These are phyloP conservation scores for Montipora cactus DNA, from an alignment of 64 coral and sea anemone genomes.

Conservation along the genomic window DNA sequence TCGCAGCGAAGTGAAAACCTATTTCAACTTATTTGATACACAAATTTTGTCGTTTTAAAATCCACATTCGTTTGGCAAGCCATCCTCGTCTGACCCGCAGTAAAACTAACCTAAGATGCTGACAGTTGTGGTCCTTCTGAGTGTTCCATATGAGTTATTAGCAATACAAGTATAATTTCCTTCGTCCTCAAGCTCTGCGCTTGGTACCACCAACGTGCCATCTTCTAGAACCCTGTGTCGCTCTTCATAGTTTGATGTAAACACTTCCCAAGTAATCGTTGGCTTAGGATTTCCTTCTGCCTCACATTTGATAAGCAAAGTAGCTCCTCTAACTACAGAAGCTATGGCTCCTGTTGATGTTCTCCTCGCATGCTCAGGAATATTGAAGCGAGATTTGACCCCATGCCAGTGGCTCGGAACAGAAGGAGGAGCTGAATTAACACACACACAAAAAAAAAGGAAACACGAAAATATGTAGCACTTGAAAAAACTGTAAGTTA, in stretches of 20 bases:
- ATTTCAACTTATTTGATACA: too few species aligned
- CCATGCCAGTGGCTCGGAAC: conserved; percentile 70
- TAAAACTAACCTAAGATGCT: conserved; percentile 73
- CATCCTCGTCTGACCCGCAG: too few species aligned
- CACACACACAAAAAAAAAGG: too few species aligned
- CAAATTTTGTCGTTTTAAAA: too few species aligned
- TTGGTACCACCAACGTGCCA: conserved; percentile 72
- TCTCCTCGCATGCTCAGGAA: conserved; percentile 65
- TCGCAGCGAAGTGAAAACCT: too few species aligned
- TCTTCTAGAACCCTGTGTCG: conserved; percentile 64
- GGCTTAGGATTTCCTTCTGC: conserved; percentile 75
- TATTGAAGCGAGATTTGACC: conserved; percentile 48
- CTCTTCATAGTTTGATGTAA: conserved; percentile 42
- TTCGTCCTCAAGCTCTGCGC: conserved; percentile 75
- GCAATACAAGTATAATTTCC: conserved; percentile 90
- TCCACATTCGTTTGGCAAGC: too few species aligned
- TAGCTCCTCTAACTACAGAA: conserved; percentile 78
- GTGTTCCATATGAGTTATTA: conserved; percentile 75
- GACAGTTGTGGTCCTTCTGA: conserved; percentile 79
- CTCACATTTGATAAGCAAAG: conserved; percentile 67
- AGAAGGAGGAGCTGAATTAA: conserved; percentile 56
- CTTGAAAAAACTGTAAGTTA: too few species aligned
- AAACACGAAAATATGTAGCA: neutral
- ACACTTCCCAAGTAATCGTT: conserved; percentile 72
- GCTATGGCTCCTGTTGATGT: conserved; percentile 66